Evolutionary conservation across 2,113 vertebrate species (phyloP).

Genomic region (Corapipo altera): DNA sequence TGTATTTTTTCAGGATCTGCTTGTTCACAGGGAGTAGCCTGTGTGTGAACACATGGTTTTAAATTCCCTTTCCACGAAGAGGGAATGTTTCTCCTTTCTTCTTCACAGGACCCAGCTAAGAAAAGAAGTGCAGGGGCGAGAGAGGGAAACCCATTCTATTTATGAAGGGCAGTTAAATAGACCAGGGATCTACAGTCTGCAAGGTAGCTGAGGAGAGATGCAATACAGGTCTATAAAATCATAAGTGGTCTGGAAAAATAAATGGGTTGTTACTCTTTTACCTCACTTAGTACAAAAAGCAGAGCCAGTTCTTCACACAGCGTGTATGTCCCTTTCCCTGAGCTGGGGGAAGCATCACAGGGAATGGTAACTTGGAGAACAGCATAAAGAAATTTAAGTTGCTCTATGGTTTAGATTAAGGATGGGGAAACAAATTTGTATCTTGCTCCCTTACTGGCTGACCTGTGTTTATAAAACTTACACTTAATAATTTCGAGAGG

Average conservation of each 20-base stretch:
- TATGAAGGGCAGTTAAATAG: background rate
- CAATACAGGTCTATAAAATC: background rate
- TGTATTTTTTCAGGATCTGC: background rate
- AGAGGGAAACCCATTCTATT: background rate
- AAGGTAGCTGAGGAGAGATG: background rate
- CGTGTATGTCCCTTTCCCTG: background rate
- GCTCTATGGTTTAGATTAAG: constrained; percentile 41
- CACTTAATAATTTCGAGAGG: constrained; percentile 10
- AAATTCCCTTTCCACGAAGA: background rate
- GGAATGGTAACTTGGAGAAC: background rate
- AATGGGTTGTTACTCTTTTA: background rate
- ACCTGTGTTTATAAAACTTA: constrained; percentile 1
- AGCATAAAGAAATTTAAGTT: background rate
- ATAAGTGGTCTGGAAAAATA: background rate
- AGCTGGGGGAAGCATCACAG: background rate
- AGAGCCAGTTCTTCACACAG: background rate
- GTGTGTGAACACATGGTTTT: background rate
- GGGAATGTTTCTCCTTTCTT: background rate
- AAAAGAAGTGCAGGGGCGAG: background rate
- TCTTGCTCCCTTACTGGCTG: background rate
- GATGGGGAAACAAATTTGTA: background rate
- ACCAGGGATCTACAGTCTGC: background rate
- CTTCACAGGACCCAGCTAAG: background rate
- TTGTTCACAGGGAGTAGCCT: background rate
- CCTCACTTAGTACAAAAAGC: background rate